These are phyloP conservation scores for Eclectus roratus DNA, from an alignment of 2,113 vertebrate genomes.

Conservation along the genomic window DNA sequence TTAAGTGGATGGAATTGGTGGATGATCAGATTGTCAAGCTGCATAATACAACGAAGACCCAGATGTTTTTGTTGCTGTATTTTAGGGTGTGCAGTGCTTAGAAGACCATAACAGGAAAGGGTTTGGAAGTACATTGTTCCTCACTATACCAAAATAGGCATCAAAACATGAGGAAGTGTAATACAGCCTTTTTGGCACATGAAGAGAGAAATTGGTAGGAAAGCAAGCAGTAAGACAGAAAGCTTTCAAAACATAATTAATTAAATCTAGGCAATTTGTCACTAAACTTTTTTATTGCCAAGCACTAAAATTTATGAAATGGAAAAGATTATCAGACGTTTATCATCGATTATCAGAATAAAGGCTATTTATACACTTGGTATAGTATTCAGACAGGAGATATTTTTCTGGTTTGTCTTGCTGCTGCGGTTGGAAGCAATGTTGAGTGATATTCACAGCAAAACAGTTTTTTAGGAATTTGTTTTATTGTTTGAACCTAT, in stretches of 20 bases:
- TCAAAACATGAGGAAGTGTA: not conserved
- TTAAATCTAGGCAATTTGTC: not conserved
- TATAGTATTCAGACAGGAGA: not conserved
- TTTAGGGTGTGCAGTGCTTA: not conserved
- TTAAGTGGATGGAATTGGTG: not conserved
- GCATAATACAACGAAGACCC: not conserved
- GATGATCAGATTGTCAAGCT: not conserved
- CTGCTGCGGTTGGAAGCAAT: not conserved
- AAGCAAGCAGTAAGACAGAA: not conserved
- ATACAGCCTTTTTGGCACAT: not conserved
- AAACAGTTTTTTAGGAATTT: not conserved
- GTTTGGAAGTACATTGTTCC: not conserved
- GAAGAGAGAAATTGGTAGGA: not conserved
- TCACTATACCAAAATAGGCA: not conserved
- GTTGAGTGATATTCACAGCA: not conserved
- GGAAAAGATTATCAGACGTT: not conserved
- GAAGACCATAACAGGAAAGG: not conserved
- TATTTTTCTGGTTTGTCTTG: not conserved
- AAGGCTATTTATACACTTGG: not conserved
- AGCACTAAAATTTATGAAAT: not conserved
- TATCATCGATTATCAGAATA: not conserved
- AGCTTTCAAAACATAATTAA: not conserved
- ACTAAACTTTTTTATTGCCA: not conserved
- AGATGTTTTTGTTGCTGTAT: not conserved
- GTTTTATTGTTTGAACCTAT: not conserved